These are phyloP conservation scores for Ophonus ardosiacus DNA, from an alignment of 2,888 invertebrate genomes.

Conservation along the genomic window DNA sequence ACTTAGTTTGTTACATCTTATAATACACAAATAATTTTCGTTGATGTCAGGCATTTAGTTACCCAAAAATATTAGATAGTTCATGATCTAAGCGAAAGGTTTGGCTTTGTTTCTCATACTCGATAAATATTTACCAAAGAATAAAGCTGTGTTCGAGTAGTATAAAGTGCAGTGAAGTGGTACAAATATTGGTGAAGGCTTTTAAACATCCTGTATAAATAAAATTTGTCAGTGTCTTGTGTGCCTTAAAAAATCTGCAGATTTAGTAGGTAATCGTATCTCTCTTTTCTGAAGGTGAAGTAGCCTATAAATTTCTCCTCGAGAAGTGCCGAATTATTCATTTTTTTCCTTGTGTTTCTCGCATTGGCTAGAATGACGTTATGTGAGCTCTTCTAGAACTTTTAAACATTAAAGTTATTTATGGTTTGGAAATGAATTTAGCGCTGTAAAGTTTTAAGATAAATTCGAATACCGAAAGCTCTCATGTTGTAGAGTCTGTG, in stretches of 20 bases:
- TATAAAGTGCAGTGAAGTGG: too few species aligned
- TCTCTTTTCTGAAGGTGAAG: not conserved
- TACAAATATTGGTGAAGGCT: too few species aligned
- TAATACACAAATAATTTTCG: not conserved
- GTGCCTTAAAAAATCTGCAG: too few species aligned
- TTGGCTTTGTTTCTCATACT: too few species aligned
- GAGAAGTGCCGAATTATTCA: slow-evolving; percentile 60
- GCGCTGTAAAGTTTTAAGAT: slow-evolving; percentile 57
- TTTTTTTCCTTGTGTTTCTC: slow-evolving; percentile 54
- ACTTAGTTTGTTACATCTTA: not conserved
- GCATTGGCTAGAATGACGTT: slow-evolving; percentile 53
- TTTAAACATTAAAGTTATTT: slow-evolving; percentile 63
- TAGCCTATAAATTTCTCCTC: slow-evolving; percentile 49
- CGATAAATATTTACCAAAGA: too few species aligned
- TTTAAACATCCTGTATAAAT: too few species aligned
- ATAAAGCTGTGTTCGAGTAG: too few species aligned
- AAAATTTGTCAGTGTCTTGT: too few species aligned
- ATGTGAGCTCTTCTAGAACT: slow-evolving; percentile 52
- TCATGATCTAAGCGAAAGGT: too few species aligned
- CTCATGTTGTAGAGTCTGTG: slow-evolving; percentile 53
- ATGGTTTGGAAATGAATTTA: slow-evolving; percentile 62
- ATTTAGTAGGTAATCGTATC: too few species aligned
- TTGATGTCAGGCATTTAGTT: not conserved
- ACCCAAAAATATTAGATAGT: too few species aligned
- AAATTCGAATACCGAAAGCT: slow-evolving; percentile 58